phyloP scores from a whole-genome alignment of 2,113 vertebrate genomes.

The Mesoclemmys tuberculata region DNA sequence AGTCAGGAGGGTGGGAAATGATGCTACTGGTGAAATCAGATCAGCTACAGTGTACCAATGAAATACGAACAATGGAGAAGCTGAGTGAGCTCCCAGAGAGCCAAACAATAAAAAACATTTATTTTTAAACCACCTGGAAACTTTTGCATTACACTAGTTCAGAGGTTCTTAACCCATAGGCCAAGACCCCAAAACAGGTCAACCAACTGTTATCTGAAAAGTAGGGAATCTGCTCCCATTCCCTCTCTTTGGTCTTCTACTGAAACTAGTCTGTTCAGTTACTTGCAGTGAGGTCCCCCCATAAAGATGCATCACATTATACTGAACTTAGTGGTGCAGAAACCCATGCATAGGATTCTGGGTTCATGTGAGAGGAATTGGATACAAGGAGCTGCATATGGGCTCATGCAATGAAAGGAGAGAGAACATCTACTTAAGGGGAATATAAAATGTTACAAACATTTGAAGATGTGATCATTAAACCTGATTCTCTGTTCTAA shows the following conservation, averaged over 20 bases:
- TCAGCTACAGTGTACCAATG: neutral
- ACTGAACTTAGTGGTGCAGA: neutral
- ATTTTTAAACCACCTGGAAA: neutral
- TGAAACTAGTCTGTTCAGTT: neutral
- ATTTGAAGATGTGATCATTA: too few species aligned
- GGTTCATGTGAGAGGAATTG: neutral
- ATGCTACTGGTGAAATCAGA: neutral
- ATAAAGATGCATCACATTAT: neutral
- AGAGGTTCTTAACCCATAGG: neutral
- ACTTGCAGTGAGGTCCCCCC: neutral
- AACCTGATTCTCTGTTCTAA: too few species aligned
- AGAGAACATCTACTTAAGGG: too few species aligned
- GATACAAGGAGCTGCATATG: too few species aligned
- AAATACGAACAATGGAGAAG: neutral
- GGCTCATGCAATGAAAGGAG: too few species aligned
- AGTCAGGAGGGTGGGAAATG: neutral
- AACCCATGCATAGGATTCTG: neutral
- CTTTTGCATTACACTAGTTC: neutral
- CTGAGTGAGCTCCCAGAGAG: neutral
- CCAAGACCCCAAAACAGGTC: neutral
- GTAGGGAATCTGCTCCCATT: neutral
- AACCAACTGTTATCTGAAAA: neutral
- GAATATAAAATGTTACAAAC: too few species aligned
- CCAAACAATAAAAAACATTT: neutral
- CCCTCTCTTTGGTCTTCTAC: neutral